Evolutionary conservation across 2,888 invertebrate genomes (phyloP), one percentile per base, ranked within the genome.

Genomic region (Philhelius pedissequus): DNA sequence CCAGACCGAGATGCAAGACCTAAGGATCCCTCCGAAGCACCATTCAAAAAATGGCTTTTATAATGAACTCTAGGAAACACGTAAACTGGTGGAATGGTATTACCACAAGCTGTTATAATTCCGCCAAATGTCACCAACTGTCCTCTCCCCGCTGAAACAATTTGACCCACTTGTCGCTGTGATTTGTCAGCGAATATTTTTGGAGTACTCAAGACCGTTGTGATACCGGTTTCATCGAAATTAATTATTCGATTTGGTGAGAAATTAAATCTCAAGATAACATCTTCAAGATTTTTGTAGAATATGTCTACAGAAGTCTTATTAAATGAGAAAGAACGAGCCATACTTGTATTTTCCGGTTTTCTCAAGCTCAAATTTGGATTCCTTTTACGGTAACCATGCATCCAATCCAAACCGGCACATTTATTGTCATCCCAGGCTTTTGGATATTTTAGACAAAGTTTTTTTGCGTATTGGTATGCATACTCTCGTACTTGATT

Each of bases 31-130:
- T 64, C 60, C 18, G 76, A 45, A 40, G 58, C 60, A 50, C 76
- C 69, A 50, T 76, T 60, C 27, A 76, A 27, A n/a, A 75, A 75
- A 75, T 75, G 2, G 22, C 32, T n/a, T n/a, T n/a, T n/a, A n/a
- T n/a, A n/a, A n/a, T n/a, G n/a, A n/a, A n/a, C n/a, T n/a, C n/a
- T n/a, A 25, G 68, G 38, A 68, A 30, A 56, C 48, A 68, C 1
- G 7, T 30, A 64, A 48, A 75, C 56, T 20, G 68, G 48, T 68
- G 68, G 68, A 50, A 60, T 76, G 4, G 56, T 68, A 60, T 76
- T 76, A 25, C 48, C 76, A 60, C 38, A 40, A 6, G 60, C 50
- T 38, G 56, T 38, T 48, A 76, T 58, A n/a, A 69, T 60, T 40
- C 58, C 68, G n/a, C 68, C 56, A 68, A 76, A 68, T 15, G 58